Evolutionary conservation across 2,888 invertebrate species (phyloP).

Genomic region (Fissipunctia ypsillon): DNA sequence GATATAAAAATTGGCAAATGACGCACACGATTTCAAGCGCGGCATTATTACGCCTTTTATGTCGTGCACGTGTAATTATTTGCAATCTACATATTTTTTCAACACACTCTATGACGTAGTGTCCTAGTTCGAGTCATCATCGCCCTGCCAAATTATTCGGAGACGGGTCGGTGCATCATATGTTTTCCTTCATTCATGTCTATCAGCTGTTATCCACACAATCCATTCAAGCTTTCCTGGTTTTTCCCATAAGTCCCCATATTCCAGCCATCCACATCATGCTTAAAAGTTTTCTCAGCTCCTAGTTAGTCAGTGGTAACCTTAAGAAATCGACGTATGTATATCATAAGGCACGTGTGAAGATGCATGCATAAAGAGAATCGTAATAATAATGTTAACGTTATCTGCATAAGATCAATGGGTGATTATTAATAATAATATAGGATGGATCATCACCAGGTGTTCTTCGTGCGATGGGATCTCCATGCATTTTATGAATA

Average conservation of each 20-base stretch:
- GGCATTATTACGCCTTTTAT: neutral
- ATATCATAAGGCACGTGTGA: conserved; percentile 11
- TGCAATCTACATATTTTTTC: neutral
- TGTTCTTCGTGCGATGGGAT: too few relatives aligned
- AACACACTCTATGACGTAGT: conserved; percentile 1
- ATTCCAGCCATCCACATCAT: neutral
- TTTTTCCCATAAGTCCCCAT: too few relatives aligned
- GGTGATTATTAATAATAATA: too few relatives aligned
- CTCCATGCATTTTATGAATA: too few relatives aligned
- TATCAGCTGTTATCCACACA: neutral
- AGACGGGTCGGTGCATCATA: too few relatives aligned
- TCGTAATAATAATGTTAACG: conserved; percentile 1
- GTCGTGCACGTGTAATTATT: neutral
- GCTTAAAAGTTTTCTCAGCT: neutral
- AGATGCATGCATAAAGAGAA: conserved; percentile 12
- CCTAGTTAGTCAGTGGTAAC: conserved; percentile 3
- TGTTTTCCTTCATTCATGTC: too few relatives aligned
- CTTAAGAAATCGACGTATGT: conserved; percentile 25
- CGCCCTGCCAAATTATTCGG: too few relatives aligned
- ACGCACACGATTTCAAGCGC: neutral
- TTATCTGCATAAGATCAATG: conserved; percentile 17
- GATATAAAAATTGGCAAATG: neutral
- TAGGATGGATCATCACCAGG: too few relatives aligned
- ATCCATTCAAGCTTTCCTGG: neutral
- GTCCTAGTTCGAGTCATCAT: too few relatives aligned